These are phyloP conservation scores for Hirtodrosophila trivittata DNA, from an alignment of 2,888 invertebrate species.

Conservation along the genomic window DNA sequence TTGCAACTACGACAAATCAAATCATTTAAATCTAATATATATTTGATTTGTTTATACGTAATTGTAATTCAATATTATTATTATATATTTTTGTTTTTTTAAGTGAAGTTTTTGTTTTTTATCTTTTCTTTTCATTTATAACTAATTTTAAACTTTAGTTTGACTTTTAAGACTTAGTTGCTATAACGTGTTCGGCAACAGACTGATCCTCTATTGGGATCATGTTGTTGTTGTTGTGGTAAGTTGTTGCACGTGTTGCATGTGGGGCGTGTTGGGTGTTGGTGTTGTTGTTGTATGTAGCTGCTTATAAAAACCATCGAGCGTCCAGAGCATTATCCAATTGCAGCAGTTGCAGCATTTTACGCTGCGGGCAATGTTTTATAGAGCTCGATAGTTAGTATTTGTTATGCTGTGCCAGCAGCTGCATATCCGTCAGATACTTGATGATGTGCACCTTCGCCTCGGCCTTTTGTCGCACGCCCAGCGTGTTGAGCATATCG, in stretches of 20 bases:
- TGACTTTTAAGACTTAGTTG: constrained; percentile 70
- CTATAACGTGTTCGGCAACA: constrained; percentile 49
- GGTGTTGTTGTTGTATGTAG: constrained; percentile 38
- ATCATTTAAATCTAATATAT: constrained; percentile 41
- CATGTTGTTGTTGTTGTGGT: constrained; percentile 6
- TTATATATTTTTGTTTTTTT: constrained; percentile 24
- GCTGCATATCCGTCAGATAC: constrained; percentile 82
- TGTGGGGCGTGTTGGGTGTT: constrained; percentile 15
- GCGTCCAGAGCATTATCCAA: constrained; percentile 62
- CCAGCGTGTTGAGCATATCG: constrained; percentile 81
- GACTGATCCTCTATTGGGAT: constrained; percentile 27
- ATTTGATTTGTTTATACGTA: constrained; percentile 29
- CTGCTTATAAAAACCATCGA: constrained; percentile 46
- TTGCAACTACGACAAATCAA: constrained; percentile 48
- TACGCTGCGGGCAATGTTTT: constrained; percentile 38
- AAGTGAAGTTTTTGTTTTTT: constrained; percentile 29
- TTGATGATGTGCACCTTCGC: constrained; percentile 82
- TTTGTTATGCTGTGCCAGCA: constrained; percentile 81
- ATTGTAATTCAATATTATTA: constrained; percentile 40
- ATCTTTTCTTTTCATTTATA: constrained; percentile 31
- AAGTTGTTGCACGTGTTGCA: background rate
- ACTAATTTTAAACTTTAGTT: constrained; percentile 72
- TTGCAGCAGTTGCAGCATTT: constrained; percentile 64
- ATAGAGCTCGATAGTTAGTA: constrained; percentile 74
- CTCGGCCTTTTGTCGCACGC: constrained; percentile 81